Conservation (phyloP, 2,113 vertebrate genomes). For the Cariama cristata region DNA sequence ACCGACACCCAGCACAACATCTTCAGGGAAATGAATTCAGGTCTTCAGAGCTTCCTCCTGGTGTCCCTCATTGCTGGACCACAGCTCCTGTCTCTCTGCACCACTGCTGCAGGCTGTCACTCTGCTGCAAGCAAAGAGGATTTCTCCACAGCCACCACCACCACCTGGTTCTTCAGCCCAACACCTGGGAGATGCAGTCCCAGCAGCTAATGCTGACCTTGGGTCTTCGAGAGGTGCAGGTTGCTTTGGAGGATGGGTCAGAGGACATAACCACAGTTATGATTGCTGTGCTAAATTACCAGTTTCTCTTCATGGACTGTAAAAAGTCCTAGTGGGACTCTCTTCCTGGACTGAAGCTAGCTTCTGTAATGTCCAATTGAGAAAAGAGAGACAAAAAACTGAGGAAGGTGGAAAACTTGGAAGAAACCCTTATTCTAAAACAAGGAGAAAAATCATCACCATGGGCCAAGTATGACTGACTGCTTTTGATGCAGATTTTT, state of each 20-base stretch:
- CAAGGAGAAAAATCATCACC: background rate
- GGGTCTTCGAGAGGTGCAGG: rapidly evolving
- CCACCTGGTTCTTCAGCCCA: background rate
- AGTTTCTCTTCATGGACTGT: background rate
- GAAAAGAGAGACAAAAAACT: background rate
- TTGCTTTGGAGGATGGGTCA: background rate
- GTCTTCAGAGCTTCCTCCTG: background rate
- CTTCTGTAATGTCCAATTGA: background rate
- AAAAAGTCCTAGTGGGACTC: background rate
- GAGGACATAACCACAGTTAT: too few species aligned
- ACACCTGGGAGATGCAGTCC: background rate
- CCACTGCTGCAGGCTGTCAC: background rate
- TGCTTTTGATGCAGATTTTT: background rate
- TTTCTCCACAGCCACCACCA: background rate
- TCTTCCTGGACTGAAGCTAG: background rate
- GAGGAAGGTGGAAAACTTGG: background rate
- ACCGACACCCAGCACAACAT: rapidly evolving
- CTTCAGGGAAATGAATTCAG: background rate
- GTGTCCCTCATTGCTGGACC: background rate
- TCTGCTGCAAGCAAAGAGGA: background rate
- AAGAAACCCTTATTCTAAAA: background rate
- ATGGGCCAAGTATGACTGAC: background rate
- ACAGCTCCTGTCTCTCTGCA: background rate
- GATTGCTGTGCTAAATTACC: background rate
- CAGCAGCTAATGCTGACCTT: background rate